These are phyloP conservation scores for Gryllus bimaculatus DNA, from an alignment of 1,140 invertebrate species.

Conservation along the genomic window DNA sequence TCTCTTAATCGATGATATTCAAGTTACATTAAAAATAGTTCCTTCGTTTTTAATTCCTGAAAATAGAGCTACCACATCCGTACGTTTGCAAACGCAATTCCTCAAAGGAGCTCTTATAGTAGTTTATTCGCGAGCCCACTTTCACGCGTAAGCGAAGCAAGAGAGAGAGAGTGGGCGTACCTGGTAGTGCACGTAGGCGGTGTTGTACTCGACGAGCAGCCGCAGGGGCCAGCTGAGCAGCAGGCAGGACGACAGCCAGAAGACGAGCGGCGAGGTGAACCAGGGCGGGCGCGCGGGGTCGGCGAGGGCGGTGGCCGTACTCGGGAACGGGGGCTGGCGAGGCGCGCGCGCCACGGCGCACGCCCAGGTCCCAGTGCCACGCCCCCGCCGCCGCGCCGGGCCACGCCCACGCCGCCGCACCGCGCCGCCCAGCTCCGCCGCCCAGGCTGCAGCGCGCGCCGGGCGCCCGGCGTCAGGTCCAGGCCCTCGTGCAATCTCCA, in stretches of 20 bases:
- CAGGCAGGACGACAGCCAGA: conserved; percentile 66
- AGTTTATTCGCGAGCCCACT: not conserved
- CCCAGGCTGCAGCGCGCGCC: not conserved
- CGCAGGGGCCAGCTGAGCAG: conserved; percentile 76
- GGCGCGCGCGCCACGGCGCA: no score
- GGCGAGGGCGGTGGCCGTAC: conserved; percentile 54
- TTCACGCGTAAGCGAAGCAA: not conserved
- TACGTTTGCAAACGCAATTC: no score
- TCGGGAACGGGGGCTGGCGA: conserved; percentile 46
- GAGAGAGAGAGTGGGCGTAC: conserved; percentile 30
- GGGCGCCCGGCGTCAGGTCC: conserved; percentile 45
- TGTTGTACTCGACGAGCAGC: conserved; percentile 75
- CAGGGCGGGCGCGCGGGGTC: conserved; percentile 53
- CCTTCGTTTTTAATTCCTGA: not conserved
- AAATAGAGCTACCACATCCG: not conserved
- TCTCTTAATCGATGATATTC: not conserved
- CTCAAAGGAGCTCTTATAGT: not conserved
- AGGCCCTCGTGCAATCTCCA: conserved; percentile 83
- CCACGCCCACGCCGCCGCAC: not conserved
- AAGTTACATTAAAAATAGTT: not conserved
- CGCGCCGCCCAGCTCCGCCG: no score
- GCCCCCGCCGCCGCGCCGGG: no score
- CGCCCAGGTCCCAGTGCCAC: no score
- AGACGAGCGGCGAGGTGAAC: conserved; percentile 54
- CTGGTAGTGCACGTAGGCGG: conserved; percentile 68